phyloP scores from a whole-genome alignment of 2,113 vertebrate genomes.

The Channa maculata region DNA sequence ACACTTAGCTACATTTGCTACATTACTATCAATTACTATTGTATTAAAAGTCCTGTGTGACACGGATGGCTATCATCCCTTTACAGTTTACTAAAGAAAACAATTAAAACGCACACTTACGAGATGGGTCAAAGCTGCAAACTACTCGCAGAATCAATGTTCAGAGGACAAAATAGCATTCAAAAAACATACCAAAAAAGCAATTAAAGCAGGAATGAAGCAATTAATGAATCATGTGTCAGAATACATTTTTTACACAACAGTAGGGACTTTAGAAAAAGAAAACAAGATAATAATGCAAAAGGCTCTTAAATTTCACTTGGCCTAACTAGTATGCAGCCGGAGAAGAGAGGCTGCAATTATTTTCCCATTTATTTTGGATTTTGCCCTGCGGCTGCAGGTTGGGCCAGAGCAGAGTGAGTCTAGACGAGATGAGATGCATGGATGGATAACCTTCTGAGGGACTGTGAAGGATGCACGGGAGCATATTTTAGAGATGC shows the following conservation, averaged over 20 bases:
- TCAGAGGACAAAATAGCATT: not conserved
- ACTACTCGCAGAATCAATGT: constrained; percentile 11
- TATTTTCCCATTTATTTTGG: constrained; percentile 26
- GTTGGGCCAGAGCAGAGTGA: constrained; percentile 24
- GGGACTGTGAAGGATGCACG: constrained; percentile 35
- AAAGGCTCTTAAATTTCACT: not conserved
- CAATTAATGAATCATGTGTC: constrained; percentile 5
- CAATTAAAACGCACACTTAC: not conserved
- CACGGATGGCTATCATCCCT: constrained; percentile 11
- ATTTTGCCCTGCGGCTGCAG: constrained; percentile 19
- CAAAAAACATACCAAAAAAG: constrained; percentile 16
- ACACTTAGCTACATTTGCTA: too few relatives aligned
- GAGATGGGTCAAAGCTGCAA: constrained; percentile 18
- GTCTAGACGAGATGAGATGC: constrained; percentile 46
- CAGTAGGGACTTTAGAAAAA: constrained; percentile 12
- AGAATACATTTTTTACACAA: constrained; percentile 12
- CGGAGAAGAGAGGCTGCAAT: constrained; percentile 8
- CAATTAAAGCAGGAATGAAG: constrained; percentile 20
- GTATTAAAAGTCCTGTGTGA: constrained; percentile 10
- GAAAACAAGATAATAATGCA: not conserved
- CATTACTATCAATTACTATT: not conserved
- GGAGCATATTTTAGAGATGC: not conserved
- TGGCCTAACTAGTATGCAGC: not conserved
- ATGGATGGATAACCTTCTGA: constrained; percentile 52
- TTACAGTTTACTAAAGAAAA: not conserved